phyloP scores from a whole-genome alignment of 37 sponge, comb jelly and placozoan genomes.

The Corticium candelabrum region DNA sequence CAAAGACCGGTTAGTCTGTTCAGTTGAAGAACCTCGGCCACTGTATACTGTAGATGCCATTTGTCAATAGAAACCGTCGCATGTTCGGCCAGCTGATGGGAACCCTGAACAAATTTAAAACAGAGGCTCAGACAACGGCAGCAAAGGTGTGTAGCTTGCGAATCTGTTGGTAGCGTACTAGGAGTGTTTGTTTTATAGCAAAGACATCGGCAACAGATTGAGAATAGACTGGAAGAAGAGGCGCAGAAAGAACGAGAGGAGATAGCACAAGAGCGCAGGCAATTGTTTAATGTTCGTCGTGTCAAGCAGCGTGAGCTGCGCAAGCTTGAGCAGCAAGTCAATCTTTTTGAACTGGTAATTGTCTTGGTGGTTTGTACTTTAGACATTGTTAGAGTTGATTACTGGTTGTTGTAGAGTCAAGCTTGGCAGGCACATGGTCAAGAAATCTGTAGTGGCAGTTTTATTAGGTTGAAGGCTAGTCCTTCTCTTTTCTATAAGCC shows the following conservation, averaged over 20 bases:
- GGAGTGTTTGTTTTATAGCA: constrained; percentile 25
- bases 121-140: constrained; percentile 18
- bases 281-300: constrained; percentile 41
- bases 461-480: not conserved
- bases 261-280: constrained; percentile 30
- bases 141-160: constrained; percentile 13
- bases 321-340: constrained; percentile 32
- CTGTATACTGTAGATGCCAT: not conserved
- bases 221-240: constrained; percentile 50
- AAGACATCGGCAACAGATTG: constrained; percentile 50
- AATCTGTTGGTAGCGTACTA: not conserved
- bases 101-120: constrained; percentile 68
- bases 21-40: not conserved
- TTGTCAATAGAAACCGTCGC: constrained; percentile 54
- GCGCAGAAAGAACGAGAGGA: constrained; percentile 38
- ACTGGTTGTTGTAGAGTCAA: not conserved
- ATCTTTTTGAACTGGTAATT: constrained; percentile 25
- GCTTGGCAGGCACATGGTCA: not conserved
- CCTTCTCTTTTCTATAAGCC: not conserved
- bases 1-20: not conserved
- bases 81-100: constrained; percentile 84
- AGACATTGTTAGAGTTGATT: too few relatives aligned
- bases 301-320: constrained; percentile 30
- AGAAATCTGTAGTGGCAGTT: not conserved
- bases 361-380: too few relatives aligned